A percentile compares a stretch with the other conserved stretches of the same genome.
Evolutionary conservation across 92 coral and sea anemone genomes (phyloP).

Genomic region (Pocillopora meandrina): DNA sequence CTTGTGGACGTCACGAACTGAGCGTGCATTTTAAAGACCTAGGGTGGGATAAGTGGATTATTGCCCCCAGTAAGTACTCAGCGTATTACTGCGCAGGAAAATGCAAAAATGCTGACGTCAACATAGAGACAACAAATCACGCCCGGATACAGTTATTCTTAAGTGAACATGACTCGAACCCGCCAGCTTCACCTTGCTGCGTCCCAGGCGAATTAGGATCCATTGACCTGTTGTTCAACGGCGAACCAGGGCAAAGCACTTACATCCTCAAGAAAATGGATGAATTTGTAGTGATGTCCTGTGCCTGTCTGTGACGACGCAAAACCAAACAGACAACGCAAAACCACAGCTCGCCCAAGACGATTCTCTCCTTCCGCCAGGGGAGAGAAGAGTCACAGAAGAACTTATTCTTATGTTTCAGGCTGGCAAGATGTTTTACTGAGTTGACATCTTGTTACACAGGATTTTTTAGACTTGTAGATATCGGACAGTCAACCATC

Average conservation of each 20-base stretch:
- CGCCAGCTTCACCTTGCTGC: conserved; percentile 23
- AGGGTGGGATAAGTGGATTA: conserved; percentile 31
- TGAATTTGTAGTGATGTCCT: conserved; percentile 15
- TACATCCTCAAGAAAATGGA: conserved; percentile 23
- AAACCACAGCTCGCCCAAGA: background rate
- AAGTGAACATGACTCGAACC: background rate
- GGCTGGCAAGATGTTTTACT: no score
- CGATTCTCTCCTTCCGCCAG: background rate
- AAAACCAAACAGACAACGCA: background rate
- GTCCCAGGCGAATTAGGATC: conserved; percentile 10
- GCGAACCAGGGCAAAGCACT: conserved; percentile 26
- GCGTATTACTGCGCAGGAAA: conserved; percentile 24
- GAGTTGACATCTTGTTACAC: no score
- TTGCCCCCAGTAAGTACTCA: conserved; percentile 17
- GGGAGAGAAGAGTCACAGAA: background rate
- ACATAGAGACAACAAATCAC: conserved; percentile 17
- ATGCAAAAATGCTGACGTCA: background rate
- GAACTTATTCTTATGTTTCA: background rate
- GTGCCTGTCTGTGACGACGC: conserved; percentile 18
- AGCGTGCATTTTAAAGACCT: conserved; percentile 29
- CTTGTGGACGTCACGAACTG: conserved; percentile 13
- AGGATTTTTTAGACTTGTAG: no score
- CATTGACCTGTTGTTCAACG: conserved; percentile 16
- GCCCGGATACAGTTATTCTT: conserved; percentile 27
- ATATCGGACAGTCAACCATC: no score